Evolutionary conservation across 2,888 invertebrate genomes (phyloP), one percentile per base, ranked within the genome.

Genomic region (Calephelis perditalis): DNA sequence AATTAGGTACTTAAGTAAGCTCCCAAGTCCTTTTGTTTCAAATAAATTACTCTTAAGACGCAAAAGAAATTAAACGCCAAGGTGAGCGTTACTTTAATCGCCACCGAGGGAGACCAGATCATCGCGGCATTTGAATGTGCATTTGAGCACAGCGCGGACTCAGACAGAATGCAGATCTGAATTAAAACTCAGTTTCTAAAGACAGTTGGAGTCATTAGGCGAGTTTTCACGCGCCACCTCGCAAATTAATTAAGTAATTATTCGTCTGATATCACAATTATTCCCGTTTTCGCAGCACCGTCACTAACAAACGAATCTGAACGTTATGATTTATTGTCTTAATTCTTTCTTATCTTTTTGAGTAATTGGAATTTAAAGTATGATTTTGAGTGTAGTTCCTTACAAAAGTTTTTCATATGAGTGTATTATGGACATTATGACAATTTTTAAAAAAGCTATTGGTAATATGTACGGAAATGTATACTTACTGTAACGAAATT

Each of bases 171-270:
- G 79, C 79, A 81, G 81, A 83, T 81, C 80, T 73, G 75, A 79
- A 83, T 82, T 83, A 83, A 83, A 83, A 82, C 77, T 80, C 77
- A 71, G 71, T 78, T 80, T 81, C 77, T 77, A 77, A 83, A 81
- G 80, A 77, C 73, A 72, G 73, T 72, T 71, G 66, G 66, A 66
- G 70, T 76, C 77, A 79, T 80, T 78, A 78, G 76, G 72, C 71
- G 77, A 81, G 75, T 80, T 80, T 72, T 71, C 70, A 74, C 72
- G 71, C 74, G 70, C 71, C 73, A 72, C 73, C 72, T 73, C 65
- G 67, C 66, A 73, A 75, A 80, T 79, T 79, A 80, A 82, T 78
- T 79, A 74, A 77, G 74, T 76, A 75, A 82, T 82, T 81, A 79
- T 69, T 70, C 74, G 73, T 73, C 73, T 72, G 69, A 70, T 71